These are phyloP conservation scores for Pangasius mekongensis DNA, from an alignment of 2,797 vertebrate species.

Conservation along the genomic window DNA sequence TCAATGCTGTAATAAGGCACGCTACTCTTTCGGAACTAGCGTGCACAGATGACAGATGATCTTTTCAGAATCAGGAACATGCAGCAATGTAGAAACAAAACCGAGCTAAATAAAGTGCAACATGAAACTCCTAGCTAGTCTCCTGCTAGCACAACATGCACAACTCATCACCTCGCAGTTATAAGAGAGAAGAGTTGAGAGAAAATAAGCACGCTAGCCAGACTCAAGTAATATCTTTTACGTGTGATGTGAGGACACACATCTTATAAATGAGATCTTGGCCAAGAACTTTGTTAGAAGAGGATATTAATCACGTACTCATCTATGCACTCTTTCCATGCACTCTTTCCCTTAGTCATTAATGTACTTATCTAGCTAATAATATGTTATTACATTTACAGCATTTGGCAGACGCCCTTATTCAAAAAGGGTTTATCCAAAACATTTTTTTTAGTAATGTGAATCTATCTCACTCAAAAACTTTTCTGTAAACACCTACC, in stretches of 20 bases:
- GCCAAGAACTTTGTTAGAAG: background rate
- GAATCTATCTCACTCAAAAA: background rate
- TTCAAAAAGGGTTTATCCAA: background rate
- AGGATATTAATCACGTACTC: background rate
- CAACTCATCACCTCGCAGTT: background rate
- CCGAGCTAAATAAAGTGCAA: conserved; percentile 3
- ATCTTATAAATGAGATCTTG: background rate
- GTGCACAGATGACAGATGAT: background rate
- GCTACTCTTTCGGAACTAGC: background rate
- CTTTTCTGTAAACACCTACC: background rate
- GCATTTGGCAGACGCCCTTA: background rate
- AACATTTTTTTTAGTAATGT: background rate
- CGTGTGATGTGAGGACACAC: background rate
- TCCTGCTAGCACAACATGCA: background rate
- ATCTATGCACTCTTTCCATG: too few relatives aligned
- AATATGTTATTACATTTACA: background rate
- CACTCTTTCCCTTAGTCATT: background rate
- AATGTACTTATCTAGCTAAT: background rate
- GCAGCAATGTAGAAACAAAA: background rate
- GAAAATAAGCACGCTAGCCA: background rate
- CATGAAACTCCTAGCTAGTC: background rate
- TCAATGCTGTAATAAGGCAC: background rate
- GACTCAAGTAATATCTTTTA: background rate
- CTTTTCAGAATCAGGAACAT: background rate
- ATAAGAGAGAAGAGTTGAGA: background rate